Conservation (phyloP, 1,140 invertebrate species). For the Coptotermes formosanus region DNA sequence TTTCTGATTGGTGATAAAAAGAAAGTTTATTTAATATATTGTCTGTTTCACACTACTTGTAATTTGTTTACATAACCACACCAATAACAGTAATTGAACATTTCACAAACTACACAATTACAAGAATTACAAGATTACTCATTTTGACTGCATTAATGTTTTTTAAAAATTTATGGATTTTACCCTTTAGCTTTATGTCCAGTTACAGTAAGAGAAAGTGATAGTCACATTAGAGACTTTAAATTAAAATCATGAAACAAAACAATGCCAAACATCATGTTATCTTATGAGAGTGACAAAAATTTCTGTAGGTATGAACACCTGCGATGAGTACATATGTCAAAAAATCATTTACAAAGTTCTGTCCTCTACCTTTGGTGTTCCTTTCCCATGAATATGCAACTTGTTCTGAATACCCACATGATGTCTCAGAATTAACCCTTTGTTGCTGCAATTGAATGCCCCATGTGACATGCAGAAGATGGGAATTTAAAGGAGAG, state of each 20-base stretch:
- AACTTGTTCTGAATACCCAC: too few relatives aligned
- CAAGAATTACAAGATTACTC: background rate
- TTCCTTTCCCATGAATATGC: too few relatives aligned
- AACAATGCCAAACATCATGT: conserved; percentile 24
- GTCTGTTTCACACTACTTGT: background rate
- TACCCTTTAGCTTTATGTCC: conserved; percentile 55
- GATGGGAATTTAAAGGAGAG: too few relatives aligned
- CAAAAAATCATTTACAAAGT: too few relatives aligned
- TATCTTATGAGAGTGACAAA: too few relatives aligned
- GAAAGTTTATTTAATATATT: background rate
- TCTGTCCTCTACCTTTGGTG: too few relatives aligned
- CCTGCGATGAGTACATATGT: too few relatives aligned
- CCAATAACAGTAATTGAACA: conserved; percentile 23
- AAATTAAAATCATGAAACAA: conserved; percentile 35
- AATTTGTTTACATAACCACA: conserved; percentile 17
- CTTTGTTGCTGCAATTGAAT: too few relatives aligned
- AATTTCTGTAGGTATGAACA: too few relatives aligned
- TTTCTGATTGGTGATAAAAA: background rate
- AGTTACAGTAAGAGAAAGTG: conserved; percentile 40
- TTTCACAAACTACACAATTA: conserved; percentile 23
- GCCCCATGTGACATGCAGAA: too few relatives aligned
- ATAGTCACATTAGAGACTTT: conserved; percentile 42
- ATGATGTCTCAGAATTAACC: too few relatives aligned
- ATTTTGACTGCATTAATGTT: background rate
- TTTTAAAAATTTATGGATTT: conserved; percentile 49